phyloP scores from a whole-genome alignment of 2,888 invertebrate genomes.

The Andrena haemorrhoa region DNA sequence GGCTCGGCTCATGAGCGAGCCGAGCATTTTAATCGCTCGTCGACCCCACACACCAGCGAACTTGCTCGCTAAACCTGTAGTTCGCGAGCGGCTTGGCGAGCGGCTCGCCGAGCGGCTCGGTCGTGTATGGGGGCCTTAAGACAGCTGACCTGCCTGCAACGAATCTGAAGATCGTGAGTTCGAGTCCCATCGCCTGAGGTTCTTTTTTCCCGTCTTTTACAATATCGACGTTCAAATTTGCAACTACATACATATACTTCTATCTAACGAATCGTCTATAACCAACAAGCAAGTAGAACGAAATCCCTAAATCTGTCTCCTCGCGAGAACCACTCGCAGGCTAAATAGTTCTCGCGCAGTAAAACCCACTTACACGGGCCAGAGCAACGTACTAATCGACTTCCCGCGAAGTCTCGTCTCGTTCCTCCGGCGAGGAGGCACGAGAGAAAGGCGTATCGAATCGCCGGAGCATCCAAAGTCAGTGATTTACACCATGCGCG shows the following conservation, averaged over 20 bases:
- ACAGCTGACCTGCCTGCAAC: too few species aligned
- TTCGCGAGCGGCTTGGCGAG: too few species aligned
- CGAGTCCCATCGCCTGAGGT: too few species aligned
- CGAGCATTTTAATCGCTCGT: too few species aligned
- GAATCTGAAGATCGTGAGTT: too few species aligned
- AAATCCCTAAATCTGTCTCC: not conserved
- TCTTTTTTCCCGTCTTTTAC: too few species aligned
- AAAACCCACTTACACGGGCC: not conserved
- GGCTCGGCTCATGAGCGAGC: too few species aligned
- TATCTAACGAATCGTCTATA: not conserved
- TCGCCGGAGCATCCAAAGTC: conserved; percentile 63
- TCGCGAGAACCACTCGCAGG: not conserved
- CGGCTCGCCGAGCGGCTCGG: too few species aligned
- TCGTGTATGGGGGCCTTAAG: too few species aligned
- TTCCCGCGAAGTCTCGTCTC: conserved; percentile 15
- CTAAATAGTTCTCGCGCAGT: not conserved
- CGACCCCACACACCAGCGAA: too few species aligned
- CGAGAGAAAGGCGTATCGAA: conserved; percentile 41
- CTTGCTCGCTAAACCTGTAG: too few species aligned
- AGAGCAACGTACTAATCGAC: conserved; percentile 36
- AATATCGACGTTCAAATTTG: not conserved
- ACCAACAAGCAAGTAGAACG: too few species aligned
- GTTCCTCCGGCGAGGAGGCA: conserved; percentile 18
- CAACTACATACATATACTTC: not conserved
- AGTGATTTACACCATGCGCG: conserved; percentile 65